Percentiles rank a stretch among this genome's conserved stretches.
These are phyloP conservation scores for Zaprionus africanus DNA, from an alignment of 1,140 invertebrate genomes.

Conservation along the genomic window DNA sequence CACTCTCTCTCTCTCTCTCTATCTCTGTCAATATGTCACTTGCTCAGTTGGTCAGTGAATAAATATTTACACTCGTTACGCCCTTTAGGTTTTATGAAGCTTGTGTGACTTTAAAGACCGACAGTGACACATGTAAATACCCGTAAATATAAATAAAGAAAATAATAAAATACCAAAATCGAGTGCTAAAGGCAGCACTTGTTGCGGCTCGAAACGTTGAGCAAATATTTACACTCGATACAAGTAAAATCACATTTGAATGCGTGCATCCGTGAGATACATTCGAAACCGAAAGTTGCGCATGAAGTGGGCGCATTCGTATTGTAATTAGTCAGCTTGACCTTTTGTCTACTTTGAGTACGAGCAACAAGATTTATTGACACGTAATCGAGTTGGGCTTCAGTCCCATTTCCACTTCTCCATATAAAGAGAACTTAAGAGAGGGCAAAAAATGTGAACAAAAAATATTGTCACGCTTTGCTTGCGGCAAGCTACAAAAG, in stretches of 20 bases:
- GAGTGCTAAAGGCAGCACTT: slow-evolving; percentile 59
- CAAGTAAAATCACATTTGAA: slow-evolving; percentile 28
- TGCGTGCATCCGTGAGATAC: slow-evolving; percentile 47
- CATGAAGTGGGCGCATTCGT: slow-evolving; percentile 61
- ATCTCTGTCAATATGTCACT: neutral
- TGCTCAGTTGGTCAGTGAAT: slow-evolving; percentile 14
- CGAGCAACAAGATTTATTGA: slow-evolving; percentile 47
- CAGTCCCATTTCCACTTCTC: slow-evolving; percentile 7
- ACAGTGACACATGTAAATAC: slow-evolving; percentile 21
- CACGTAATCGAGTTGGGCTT: slow-evolving; percentile 33
- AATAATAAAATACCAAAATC: slow-evolving; percentile 15
- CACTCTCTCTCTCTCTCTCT: neutral
- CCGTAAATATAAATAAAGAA: slow-evolving; percentile 16
- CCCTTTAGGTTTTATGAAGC: slow-evolving; percentile 21
- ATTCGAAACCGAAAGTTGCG: slow-evolving; percentile 48
- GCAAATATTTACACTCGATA: slow-evolving; percentile 64
- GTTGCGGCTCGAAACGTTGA: slow-evolving; percentile 38
- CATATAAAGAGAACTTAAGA: neutral
- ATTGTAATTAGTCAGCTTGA: slow-evolving; percentile 66
- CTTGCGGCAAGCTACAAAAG: slow-evolving; percentile 34
- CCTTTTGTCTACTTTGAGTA: slow-evolving; percentile 41
- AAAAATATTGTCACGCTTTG: slow-evolving; percentile 35
- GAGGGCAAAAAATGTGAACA: neutral
- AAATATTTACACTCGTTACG: slow-evolving; percentile 43
- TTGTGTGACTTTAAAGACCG: slow-evolving; percentile 20